Evolutionary conservation across 2,113 vertebrate species (phyloP), one percentile per base, ranked within the genome.

Genomic region (Laticauda colubrina): DNA sequence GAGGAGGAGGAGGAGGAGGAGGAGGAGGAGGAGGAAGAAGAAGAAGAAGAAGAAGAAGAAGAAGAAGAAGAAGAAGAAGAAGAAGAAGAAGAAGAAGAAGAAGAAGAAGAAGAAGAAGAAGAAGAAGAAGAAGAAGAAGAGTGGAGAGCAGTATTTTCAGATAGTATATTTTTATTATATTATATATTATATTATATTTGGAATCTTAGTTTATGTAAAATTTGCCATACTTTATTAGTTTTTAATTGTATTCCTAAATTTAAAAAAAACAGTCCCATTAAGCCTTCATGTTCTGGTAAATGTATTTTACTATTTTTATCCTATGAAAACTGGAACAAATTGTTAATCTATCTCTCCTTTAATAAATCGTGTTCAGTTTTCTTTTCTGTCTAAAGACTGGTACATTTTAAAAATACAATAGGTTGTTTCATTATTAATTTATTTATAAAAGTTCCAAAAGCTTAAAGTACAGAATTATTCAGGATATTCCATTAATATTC

Each of bases 381-480:
- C 91, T 56, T 94, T 94, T 48, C 8, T 15, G 90, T 87, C 90
- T 93, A 92, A 95, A 97, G 95, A 94, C 59, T 86, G 69, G 91
- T 95, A 88, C 55, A 93, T 96, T 96, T 96, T 96, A 90, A 97
- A 97, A 93, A 94, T 95, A 97, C 91, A 96, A 97, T 95, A 93
- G 4, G 89, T 96, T 96, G 95, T 95, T 97, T 97, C 95, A 95
- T 97, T 97, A 97, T 97, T 96, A 97, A 96, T 95, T 88, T 96
- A 92, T 92, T 93, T 92, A 94, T 96, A 96, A 97, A 96, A 97
- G 90, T 94, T 96, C 92, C 91, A 92, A 94, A 95, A 96, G 94
- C 92, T 90, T 88, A 94, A 75, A 96, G 89, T 85, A 90, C 93
- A 96, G 89, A 55, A 92, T 54, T 91, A 89, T 93, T 56, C 85